phyloP scores from a whole-genome alignment of 2,113 vertebrate genomes.

The Mastomys coucha region DNA sequence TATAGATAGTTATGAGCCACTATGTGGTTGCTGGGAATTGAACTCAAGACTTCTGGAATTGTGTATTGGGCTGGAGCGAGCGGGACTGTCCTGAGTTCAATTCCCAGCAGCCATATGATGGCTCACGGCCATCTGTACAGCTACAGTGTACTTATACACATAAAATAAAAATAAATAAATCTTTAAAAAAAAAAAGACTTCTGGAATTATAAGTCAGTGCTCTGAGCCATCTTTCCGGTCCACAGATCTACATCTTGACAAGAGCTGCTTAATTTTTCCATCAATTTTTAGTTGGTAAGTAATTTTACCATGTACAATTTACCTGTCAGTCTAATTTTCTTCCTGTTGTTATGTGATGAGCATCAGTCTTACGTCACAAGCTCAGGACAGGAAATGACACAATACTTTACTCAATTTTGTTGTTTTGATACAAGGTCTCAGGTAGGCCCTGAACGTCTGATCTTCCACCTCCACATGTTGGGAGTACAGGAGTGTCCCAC shows the following conservation, averaged over 20 bases:
- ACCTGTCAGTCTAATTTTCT: background rate
- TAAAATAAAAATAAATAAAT: too few species aligned
- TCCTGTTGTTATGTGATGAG: background rate
- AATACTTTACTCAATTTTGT: background rate
- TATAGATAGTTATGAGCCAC: too few species aligned
- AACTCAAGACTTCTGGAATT: too few species aligned
- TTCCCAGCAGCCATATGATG: too few species aligned
- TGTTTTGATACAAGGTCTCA: background rate
- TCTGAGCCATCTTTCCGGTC: too few species aligned
- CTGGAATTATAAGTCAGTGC: too few species aligned
- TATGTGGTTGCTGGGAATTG: too few species aligned
- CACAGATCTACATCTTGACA: constrained; percentile 1
- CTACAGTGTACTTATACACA: too few species aligned
- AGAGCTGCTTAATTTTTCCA: constrained; percentile 41
- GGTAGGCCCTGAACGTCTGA: background rate
- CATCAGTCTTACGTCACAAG: background rate
- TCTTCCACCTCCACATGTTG: background rate
- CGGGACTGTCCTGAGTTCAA: too few species aligned
- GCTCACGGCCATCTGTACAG: too few species aligned
- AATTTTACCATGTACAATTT: constrained; percentile 29
- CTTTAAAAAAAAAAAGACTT: too few species aligned
- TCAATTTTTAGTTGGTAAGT: constrained; percentile 27
- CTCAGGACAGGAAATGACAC: constrained; percentile 23
- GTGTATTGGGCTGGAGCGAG: too few species aligned
- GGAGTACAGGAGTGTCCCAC: background rate